A percentile compares a stretch with the other conserved stretches of the same genome.
Evolutionary conservation across 1,140 invertebrate genomes (phyloP).

Genomic region (Lasioglossum albipes): DNA sequence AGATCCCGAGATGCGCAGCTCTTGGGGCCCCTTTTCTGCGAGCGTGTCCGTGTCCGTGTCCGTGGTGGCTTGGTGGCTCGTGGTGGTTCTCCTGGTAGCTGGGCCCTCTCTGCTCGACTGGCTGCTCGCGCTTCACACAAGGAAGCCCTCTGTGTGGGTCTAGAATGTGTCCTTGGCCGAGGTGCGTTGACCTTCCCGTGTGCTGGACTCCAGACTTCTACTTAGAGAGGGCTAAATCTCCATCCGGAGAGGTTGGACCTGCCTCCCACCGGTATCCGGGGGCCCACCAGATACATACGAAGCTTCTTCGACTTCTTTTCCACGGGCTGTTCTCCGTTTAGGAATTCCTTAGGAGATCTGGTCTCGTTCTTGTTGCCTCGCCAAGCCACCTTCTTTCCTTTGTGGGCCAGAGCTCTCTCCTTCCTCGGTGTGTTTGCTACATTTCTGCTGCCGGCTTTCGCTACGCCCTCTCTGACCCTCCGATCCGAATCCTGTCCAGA

Average conservation of each 20-base stretch:
- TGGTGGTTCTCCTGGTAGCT: constrained; percentile 2
- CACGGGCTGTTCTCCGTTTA: constrained; percentile 6
- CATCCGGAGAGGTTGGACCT: constrained; percentile 52
- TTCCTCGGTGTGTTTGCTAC: background rate
- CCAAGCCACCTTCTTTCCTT: background rate
- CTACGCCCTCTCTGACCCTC: background rate
- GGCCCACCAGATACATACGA: background rate
- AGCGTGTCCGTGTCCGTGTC: background rate
- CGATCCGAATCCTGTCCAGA: too few species aligned
- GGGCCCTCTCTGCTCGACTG: constrained; percentile 14
- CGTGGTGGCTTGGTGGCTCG: background rate
- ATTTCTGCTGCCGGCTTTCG: background rate
- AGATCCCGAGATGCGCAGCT: constrained; percentile 13
- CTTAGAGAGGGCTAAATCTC: constrained; percentile 66
- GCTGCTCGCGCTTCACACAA: constrained; percentile 45
- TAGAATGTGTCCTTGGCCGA: constrained; percentile 75
- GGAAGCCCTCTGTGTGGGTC: constrained; percentile 62
- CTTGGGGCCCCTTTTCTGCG: too few species aligned
- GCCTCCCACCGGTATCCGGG: background rate
- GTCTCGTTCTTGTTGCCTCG: background rate
- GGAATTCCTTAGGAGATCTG: constrained; percentile 6
- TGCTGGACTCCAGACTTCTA: constrained; percentile 62
- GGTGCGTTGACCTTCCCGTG: constrained; percentile 72
- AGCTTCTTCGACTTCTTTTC: constrained; percentile 13
- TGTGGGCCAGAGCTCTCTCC: background rate